Conservation (phyloP, 1,140 invertebrate species). For the Diorhabda sublineata region DNA sequence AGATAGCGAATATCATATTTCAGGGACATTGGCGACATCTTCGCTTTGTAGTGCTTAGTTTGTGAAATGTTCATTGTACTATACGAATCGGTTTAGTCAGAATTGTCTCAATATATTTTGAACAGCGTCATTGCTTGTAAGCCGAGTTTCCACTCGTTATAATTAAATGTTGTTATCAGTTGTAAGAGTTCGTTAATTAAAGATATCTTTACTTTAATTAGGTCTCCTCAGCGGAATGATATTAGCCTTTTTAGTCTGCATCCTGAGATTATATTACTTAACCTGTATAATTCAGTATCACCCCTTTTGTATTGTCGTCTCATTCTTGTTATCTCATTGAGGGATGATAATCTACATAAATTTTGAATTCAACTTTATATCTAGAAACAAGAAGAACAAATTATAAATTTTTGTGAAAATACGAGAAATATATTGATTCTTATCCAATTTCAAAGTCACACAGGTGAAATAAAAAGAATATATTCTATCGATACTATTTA, state of each 20-base stretch:
- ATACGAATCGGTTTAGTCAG: not conserved
- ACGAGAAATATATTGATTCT: too few relatives aligned
- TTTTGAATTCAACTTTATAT: not conserved
- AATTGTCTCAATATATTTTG: not conserved
- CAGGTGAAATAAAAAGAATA: too few relatives aligned
- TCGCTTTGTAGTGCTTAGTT: too few relatives aligned
- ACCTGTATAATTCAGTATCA: not conserved
- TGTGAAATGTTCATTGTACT: too few relatives aligned
- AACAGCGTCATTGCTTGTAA: not conserved
- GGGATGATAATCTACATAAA: not conserved
- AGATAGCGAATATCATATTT: too few relatives aligned
- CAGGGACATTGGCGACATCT: too few relatives aligned
- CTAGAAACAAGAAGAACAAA: too few relatives aligned
- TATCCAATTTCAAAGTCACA: too few relatives aligned
- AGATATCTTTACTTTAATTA: conserved; percentile 3
- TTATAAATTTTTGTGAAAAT: too few relatives aligned
- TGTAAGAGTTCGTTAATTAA: conserved; percentile 1
- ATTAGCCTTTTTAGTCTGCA: not conserved
- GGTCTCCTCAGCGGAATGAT: not conserved
- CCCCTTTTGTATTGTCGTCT: not conserved
- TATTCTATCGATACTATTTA: too few relatives aligned
- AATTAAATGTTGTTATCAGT: conserved; percentile 3
- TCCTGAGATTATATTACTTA: conserved; percentile 1
- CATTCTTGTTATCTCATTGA: not conserved
- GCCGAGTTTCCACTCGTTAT: not conserved